phyloP scores from a whole-genome alignment of 1,140 invertebrate genomes.

The Pseudomyrmex gracilis region DNA sequence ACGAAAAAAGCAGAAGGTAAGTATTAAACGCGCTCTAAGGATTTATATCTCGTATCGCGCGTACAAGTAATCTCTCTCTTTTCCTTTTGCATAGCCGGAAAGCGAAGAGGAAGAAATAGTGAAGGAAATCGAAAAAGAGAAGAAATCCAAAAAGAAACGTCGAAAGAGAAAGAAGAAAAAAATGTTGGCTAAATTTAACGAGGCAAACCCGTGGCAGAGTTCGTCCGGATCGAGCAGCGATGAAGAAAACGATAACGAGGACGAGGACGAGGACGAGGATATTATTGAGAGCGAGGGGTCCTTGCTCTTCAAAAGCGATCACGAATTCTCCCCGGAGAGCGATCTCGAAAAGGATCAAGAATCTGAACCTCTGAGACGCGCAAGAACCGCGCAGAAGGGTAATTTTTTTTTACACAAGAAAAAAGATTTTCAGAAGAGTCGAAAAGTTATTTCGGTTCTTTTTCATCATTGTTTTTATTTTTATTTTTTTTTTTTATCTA shows the following conservation, averaged over 20 bases:
- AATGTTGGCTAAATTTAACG: constrained; percentile 86
- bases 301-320: constrained; percentile 93
- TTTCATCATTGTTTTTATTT: not conserved
- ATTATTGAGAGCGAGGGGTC: constrained; percentile 88
- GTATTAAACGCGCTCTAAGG: not conserved
- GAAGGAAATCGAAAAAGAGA: constrained; percentile 83
- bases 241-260: constrained; percentile 87
- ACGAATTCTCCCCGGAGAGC: constrained; percentile 95
- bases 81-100: constrained; percentile 65
- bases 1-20: constrained; percentile 79
- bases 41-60: not conserved
- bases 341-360: constrained; percentile 88
- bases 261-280: constrained; percentile 88
- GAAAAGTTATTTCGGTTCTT: not conserved
- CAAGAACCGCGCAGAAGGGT: constrained; percentile 89
- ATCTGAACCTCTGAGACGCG: constrained; percentile 87
- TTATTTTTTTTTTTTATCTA: constrained; percentile 73
- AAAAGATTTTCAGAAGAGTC: constrained; percentile 1
- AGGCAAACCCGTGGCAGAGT: constrained; percentile 89
- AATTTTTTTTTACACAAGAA: constrained; percentile 59
- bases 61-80: constrained; percentile 17
- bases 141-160: constrained; percentile 85
- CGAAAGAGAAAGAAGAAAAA: constrained; percentile 87
- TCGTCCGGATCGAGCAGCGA: constrained; percentile 89
- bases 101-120: constrained; percentile 79